phyloP scores from a whole-genome alignment of 2,888 invertebrate species.

The Pachliopta kotzebuea region DNA sequence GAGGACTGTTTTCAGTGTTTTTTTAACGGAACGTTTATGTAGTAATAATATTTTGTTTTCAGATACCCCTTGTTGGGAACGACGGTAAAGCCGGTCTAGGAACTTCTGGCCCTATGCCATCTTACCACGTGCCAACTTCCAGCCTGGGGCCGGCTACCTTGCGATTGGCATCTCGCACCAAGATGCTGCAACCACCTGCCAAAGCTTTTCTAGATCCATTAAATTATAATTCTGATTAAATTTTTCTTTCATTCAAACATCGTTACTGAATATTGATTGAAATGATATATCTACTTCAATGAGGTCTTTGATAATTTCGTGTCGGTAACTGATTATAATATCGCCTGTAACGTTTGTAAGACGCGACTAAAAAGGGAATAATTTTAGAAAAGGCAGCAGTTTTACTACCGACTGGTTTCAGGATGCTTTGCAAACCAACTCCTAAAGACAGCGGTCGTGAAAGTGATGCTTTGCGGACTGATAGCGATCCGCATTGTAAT shows the following conservation, averaged over 20 bases:
- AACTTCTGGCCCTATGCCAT: slow-evolving; percentile 39
- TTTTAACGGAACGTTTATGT: neutral
- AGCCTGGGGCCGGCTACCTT: slow-evolving; percentile 59
- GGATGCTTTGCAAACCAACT: too few species aligned
- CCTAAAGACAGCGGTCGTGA: too few species aligned
- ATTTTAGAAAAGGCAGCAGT: too few species aligned
- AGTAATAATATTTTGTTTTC: slow-evolving; percentile 40
- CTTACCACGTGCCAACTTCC: slow-evolving; percentile 35
- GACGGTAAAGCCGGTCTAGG: slow-evolving; percentile 84
- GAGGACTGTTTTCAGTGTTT: too few species aligned
- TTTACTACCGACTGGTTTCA: too few species aligned
- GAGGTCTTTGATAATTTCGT: too few species aligned
- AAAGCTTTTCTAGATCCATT: slow-evolving; percentile 59
- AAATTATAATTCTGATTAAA: slow-evolving; percentile 54
- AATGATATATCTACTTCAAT: neutral
- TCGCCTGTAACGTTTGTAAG: too few species aligned
- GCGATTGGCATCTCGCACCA: slow-evolving; percentile 57
- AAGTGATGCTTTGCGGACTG: too few species aligned
- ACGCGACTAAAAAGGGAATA: too few species aligned
- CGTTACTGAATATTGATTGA: slow-evolving; percentile 3
- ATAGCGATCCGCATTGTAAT: too few species aligned
- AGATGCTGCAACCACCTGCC: slow-evolving; percentile 67
- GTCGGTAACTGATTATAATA: too few species aligned
- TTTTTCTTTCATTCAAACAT: neutral
- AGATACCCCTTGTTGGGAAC: slow-evolving; percentile 82